Evolutionary conservation across 1,140 invertebrate genomes (phyloP).

Genomic region (Ips nitidus): DNA sequence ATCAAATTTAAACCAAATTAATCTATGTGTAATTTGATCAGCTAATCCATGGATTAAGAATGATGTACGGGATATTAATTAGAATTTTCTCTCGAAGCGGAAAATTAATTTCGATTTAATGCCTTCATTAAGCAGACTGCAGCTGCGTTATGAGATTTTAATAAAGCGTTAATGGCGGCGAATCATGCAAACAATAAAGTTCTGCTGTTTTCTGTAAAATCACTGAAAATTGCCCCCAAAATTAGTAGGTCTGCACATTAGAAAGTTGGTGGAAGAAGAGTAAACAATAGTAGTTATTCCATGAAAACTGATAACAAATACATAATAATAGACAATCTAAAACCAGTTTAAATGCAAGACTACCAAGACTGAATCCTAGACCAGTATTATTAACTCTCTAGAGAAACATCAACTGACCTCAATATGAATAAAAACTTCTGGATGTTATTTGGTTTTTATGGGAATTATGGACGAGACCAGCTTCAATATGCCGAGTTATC

Average conservation of each 20-base stretch:
- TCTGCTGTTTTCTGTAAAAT: slow-evolving; percentile 2
- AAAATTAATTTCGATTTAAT: slow-evolving; percentile 14
- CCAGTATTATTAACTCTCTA: not conserved
- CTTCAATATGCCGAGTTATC: slow-evolving; percentile 5
- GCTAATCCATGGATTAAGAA: not conserved
- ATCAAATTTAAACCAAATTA: not conserved
- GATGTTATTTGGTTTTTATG: not conserved
- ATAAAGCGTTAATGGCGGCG: slow-evolving; percentile 7
- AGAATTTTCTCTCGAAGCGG: slow-evolving; percentile 1
- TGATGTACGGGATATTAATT: slow-evolving; percentile 7
- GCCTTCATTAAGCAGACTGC: slow-evolving; percentile 1
- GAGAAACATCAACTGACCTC: not conserved
- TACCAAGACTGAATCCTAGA: too few species aligned
- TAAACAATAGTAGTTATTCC: not conserved
- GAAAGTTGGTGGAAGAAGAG: not conserved
- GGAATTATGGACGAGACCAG: slow-evolving; percentile 2
- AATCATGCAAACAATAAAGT: slow-evolving; percentile 15
- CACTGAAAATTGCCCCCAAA: too few species aligned
- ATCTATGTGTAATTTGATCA: too few species aligned
- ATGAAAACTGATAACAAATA: not conserved
- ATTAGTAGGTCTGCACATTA: too few species aligned
- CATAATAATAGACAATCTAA: too few species aligned
- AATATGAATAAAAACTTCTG: slow-evolving; percentile 3
- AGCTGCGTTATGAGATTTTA: slow-evolving; percentile 12
- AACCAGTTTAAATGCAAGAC: not conserved